phyloP scores from a whole-genome alignment of 2,888 invertebrate species.

The Ormyrus thymus region DNA sequence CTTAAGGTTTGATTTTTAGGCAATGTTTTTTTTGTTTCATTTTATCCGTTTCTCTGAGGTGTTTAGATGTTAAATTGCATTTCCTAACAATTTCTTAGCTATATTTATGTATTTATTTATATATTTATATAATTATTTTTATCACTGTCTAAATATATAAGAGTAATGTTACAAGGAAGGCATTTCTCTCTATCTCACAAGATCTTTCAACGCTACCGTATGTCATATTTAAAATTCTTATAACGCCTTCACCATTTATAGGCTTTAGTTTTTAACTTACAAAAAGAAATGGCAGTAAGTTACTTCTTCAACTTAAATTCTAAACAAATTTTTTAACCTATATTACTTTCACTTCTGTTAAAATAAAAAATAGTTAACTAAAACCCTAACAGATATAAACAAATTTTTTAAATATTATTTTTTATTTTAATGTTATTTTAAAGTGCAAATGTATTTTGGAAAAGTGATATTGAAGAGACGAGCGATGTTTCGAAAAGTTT shows the following conservation, averaged over 20 bases:
- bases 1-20: constrained; percentile 64
- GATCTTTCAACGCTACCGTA: constrained; percentile 17
- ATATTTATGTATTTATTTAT: constrained; percentile 48
- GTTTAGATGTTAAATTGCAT: constrained; percentile 38
- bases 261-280: constrained; percentile 43
- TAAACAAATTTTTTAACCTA: no score
- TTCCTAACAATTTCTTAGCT: constrained; percentile 45
- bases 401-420: no score
- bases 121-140: constrained; percentile 51
- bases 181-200: constrained; percentile 59
- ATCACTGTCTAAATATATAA: constrained; percentile 49
- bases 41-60: constrained; percentile 21
- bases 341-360: no score
- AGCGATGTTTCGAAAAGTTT: no score
- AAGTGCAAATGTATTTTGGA: no score
- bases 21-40: constrained; percentile 49
- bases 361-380: no score
- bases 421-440: no score
- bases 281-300: constrained; percentile 51
- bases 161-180: constrained; percentile 65
- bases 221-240: constrained; percentile 4
- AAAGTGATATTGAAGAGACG: no score
- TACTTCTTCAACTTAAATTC: constrained; percentile 13
- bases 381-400: no score
- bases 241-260: constrained; percentile 33